Conservation (phyloP, 2,797 vertebrate genomes). For the Sciurus vulgaris region DNA sequence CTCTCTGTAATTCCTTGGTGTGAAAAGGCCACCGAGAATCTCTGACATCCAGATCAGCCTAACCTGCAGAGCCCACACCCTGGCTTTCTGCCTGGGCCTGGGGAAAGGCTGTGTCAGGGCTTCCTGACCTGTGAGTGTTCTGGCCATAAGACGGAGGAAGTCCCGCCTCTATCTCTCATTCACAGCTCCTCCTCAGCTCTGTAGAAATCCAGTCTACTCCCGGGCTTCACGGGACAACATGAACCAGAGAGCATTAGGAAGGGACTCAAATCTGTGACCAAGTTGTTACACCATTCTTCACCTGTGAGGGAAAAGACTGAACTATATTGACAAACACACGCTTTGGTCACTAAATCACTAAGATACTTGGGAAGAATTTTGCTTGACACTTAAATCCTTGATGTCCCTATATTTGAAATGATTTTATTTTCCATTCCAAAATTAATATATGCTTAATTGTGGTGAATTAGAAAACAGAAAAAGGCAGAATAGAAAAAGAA, state of each 20-base stretch:
- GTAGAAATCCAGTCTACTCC: not conserved
- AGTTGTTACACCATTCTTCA: not conserved
- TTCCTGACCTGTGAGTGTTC: not conserved
- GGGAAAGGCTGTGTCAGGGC: not conserved
- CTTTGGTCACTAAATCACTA: not conserved
- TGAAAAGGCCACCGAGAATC: not conserved
- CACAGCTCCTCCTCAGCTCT: not conserved
- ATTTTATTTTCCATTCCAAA: not conserved
- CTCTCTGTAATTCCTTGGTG: not conserved
- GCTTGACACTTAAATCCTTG: not conserved
- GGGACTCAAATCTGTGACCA: not conserved
- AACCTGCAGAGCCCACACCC: not conserved
- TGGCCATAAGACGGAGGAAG: not conserved
- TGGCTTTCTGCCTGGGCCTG: not conserved
- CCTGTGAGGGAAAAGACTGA: not conserved
- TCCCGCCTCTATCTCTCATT: not conserved
- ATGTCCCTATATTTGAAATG: not conserved
- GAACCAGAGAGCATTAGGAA: not conserved
- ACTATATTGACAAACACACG: not conserved
- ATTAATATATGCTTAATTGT: not conserved
- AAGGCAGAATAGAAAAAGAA: not conserved
- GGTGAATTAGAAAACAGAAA: not conserved
- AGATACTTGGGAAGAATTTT: not conserved
- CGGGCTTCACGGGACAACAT: not conserved
- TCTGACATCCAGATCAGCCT: not conserved